These are phyloP conservation scores for Gymnocheta viridis DNA, from an alignment of 2,888 invertebrate species.

Conservation along the genomic window DNA sequence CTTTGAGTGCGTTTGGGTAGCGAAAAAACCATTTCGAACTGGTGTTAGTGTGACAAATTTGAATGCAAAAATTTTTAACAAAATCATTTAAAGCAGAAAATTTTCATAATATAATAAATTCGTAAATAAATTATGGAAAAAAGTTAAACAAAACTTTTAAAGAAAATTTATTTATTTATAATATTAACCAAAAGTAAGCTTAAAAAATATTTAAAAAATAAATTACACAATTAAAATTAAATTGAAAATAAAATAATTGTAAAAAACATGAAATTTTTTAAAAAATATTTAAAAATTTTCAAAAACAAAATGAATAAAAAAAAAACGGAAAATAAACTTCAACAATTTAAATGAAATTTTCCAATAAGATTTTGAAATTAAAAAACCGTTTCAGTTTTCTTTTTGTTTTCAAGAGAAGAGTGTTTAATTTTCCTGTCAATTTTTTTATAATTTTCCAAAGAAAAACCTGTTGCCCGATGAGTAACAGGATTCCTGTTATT, in stretches of 20 bases:
- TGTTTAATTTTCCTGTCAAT: background rate
- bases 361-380: background rate
- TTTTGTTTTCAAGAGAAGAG: background rate
- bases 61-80: background rate
- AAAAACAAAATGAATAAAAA: background rate
- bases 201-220: background rate
- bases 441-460: slow-evolving; percentile 55
- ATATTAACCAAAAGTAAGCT: slow-evolving; percentile 18
- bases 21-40: slow-evolving; percentile 30
- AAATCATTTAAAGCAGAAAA: slow-evolving; percentile 45
- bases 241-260: too few species aligned
- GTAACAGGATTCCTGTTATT: slow-evolving; percentile 13
- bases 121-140: slow-evolving; percentile 66
- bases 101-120: slow-evolving; percentile 42
- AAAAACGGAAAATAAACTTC: too few species aligned
- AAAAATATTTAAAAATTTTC: background rate
- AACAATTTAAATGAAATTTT: background rate
- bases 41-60: slow-evolving; percentile 45
- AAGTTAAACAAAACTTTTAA: slow-evolving; percentile 42
- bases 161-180: slow-evolving; percentile 49
- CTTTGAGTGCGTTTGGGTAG: slow-evolving; percentile 79
- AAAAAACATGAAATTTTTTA: too few species aligned
- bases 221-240: background rate
- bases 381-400: slow-evolving; percentile 8
- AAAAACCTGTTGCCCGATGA: slow-evolving; percentile 52